These are phyloP conservation scores for Casuarius casuarius DNA, from an alignment of 2,113 vertebrate species.

Conservation along the genomic window DNA sequence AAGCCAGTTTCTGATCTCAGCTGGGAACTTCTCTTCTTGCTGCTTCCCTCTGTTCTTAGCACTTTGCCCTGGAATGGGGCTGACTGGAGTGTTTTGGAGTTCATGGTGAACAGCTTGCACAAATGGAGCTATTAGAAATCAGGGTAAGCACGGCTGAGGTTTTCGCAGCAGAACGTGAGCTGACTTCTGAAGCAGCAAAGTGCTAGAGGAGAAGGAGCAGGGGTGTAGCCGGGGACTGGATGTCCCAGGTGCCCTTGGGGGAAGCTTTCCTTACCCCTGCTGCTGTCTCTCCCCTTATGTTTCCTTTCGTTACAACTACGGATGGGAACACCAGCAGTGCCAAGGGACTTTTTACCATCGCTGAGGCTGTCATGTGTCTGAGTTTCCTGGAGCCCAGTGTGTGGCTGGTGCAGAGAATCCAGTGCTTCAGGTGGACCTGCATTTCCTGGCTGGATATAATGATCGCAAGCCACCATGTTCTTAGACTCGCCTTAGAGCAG, in stretches of 20 bases:
- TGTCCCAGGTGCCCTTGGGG: background rate
- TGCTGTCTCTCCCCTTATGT: background rate
- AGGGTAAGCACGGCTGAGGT: background rate
- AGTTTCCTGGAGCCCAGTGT: background rate
- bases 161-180: background rate
- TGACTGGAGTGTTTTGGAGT: too few species aligned
- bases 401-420: too few species aligned
- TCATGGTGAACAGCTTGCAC: background rate
- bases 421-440: too few species aligned
- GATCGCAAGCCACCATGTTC: background rate
- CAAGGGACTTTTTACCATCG: background rate
- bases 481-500: background rate
- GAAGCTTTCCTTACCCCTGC: background rate
- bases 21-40: background rate
- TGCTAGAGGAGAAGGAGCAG: background rate
- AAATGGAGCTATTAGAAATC: background rate
- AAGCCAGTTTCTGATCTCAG: background rate
- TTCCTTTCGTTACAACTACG: background rate
- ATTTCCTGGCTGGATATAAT: background rate
- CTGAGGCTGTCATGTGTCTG: too few species aligned
- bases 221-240: background rate
- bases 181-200: background rate
- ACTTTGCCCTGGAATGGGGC: background rate
- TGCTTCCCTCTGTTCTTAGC: background rate
- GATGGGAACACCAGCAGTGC: background rate